phyloP scores from a whole-genome alignment of 2,797 vertebrate genomes.

The Gobio occitaniae region DNA sequence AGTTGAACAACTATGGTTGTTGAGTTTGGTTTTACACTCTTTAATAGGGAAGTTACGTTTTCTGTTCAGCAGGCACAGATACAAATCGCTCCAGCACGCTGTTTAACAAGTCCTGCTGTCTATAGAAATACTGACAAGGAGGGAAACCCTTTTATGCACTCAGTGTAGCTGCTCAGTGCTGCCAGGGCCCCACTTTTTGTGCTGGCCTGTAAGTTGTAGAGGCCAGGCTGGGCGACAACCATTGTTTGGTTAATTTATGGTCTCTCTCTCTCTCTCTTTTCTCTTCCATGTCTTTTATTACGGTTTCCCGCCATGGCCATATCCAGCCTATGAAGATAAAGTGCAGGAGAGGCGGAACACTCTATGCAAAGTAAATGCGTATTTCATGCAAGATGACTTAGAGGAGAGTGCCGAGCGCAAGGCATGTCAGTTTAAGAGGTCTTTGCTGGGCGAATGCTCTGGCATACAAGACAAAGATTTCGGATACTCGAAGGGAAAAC shows the following conservation, averaged over 20 bases:
- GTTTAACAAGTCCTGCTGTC: slow-evolving; percentile 69
- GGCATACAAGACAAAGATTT: slow-evolving; percentile 87
- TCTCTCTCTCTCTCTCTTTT: slow-evolving; percentile 38
- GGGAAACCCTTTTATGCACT: slow-evolving; percentile 80
- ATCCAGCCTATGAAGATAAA: slow-evolving; percentile 89
- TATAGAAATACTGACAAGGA: slow-evolving; percentile 77
- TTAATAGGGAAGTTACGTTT: slow-evolving; percentile 30
- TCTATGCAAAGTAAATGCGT: slow-evolving; percentile 81
- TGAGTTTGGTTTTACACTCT: slow-evolving; percentile 22
- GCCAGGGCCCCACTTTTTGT: slow-evolving; percentile 74
- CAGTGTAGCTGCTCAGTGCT: slow-evolving; percentile 73
- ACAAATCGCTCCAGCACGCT: slow-evolving; percentile 66
- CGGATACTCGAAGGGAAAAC: slow-evolving; percentile 91
- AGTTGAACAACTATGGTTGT: neutral
- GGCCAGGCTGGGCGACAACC: slow-evolving; percentile 72
- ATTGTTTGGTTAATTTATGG: slow-evolving; percentile 79
- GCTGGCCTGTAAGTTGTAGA: slow-evolving; percentile 75
- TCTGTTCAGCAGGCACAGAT: slow-evolving; percentile 53
- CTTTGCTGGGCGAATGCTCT: slow-evolving; percentile 90
- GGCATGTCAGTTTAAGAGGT: slow-evolving; percentile 95
- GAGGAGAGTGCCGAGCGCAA: slow-evolving; percentile 86
- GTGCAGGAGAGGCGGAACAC: slow-evolving; percentile 91
- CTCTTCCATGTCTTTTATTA: slow-evolving; percentile 35
- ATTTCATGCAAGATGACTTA: slow-evolving; percentile 90
- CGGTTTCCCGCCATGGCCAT: slow-evolving; percentile 50